Evolutionary conservation across 2,888 invertebrate species (phyloP).

Genomic region (Cancer borealis): DNA sequence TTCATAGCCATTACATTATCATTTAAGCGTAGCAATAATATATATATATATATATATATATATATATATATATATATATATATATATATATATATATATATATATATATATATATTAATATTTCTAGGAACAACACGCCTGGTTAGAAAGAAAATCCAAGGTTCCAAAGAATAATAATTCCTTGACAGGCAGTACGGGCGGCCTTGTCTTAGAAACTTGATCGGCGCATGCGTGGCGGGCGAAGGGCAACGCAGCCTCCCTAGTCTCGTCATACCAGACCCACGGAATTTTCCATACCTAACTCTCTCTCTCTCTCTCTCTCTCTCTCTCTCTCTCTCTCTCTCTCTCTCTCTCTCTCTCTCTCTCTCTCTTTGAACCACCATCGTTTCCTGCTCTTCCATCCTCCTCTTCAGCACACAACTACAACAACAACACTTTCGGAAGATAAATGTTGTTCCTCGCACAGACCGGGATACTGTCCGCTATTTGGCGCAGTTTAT

Average conservation of each 20-base stretch:
- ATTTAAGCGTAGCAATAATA: too few species aligned
- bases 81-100: not conserved
- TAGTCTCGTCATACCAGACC: not conserved
- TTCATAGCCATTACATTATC: too few species aligned
- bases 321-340: conserved; percentile 15
- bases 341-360: conserved; percentile 30
- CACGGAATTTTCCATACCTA: conserved; percentile 1
- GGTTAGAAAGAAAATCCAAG: not conserved
- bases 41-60: too few species aligned
- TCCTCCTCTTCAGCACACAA: not conserved
- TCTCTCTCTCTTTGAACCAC: not conserved
- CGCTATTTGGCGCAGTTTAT: not conserved
- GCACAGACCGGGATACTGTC: not conserved
- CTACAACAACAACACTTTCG: not conserved
- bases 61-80: too few species aligned
- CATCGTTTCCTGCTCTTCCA: not conserved
- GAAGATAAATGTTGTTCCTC: not conserved
- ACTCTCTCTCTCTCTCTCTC: conserved; percentile 1
- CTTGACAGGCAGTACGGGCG: not conserved
- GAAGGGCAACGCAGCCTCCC: not conserved
- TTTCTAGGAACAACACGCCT: not conserved
- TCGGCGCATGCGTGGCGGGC: not conserved
- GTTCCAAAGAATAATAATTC: not conserved
- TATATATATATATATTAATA: not conserved
- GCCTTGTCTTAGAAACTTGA: not conserved